These are phyloP conservation scores for Sebastes paucispinis DNA, from an alignment of 2,797 vertebrate genomes.

Conservation along the genomic window DNA sequence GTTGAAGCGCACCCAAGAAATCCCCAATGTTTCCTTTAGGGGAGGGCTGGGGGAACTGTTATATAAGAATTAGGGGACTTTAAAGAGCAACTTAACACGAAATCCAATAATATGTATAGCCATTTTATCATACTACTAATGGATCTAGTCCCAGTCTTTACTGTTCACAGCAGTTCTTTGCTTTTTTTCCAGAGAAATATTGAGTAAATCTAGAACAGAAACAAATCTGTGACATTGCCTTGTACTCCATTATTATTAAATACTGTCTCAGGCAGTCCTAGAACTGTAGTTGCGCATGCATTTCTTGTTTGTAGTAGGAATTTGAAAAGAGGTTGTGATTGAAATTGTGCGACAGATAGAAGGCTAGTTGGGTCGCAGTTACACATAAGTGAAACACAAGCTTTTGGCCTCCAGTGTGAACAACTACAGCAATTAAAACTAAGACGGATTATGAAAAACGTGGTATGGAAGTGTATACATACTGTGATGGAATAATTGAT, in stretches of 20 bases:
- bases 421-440: not conserved
- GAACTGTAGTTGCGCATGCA: no score
- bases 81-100: conserved; percentile 23
- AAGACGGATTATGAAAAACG: not conserved
- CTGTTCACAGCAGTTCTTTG: no score
- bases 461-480: not conserved
- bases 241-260: not conserved
- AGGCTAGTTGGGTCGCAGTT: not conserved
- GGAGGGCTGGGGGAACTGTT: not conserved
- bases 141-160: not conserved
- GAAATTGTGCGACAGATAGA: not conserved
- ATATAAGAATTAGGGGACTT: not conserved
- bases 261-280: no score
- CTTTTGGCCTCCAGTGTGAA: not conserved
- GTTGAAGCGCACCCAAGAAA: not conserved
- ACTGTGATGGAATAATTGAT: no score
- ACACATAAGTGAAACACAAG: not conserved
- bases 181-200: no score
- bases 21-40: not conserved
- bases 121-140: not conserved
- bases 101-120: not conserved
- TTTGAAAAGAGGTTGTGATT: not conserved
- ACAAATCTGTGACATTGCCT: not conserved
- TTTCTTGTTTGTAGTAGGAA: not conserved
- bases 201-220: no score